Conservation (phyloP, 1,140 invertebrate genomes). For the Nebria ingens region DNA sequence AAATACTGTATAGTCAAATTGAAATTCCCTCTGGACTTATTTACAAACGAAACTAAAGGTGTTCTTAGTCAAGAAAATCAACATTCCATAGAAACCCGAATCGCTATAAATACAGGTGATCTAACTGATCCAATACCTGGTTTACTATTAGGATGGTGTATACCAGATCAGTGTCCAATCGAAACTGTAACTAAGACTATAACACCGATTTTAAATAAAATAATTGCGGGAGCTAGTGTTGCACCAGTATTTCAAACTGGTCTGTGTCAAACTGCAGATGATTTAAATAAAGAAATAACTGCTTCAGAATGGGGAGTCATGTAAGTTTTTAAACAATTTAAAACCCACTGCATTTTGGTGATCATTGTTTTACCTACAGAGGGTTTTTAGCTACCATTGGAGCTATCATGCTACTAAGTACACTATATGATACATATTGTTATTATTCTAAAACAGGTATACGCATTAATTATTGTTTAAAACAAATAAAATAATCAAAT, state of each 20-base stretch:
- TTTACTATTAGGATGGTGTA: slow-evolving; percentile 14
- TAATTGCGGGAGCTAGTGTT: too few relatives aligned
- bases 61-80: slow-evolving; percentile 12
- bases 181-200: not conserved
- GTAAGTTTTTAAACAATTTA: slow-evolving; percentile 5
- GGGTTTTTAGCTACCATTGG: slow-evolving; percentile 20
- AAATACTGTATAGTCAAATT: slow-evolving; percentile 17
- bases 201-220: not conserved
- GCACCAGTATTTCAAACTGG: too few relatives aligned
- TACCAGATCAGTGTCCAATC: slow-evolving; percentile 16
- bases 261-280: not conserved
- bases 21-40: not conserved
- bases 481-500: too few relatives aligned
- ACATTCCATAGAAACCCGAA: not conserved
- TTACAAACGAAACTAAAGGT: not conserved
- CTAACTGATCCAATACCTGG: slow-evolving; percentile 13
- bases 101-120: not conserved
- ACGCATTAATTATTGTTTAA: too few relatives aligned
- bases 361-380: slow-evolving; percentile 21
- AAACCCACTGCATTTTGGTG: not conserved
- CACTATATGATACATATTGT: slow-evolving; percentile 24
- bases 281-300: not conserved
- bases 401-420: slow-evolving; percentile 24
- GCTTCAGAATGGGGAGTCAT: not conserved
- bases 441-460: slow-evolving; percentile 18